A percentile compares a stretch with the other conserved stretches of the same genome.
These are phyloP conservation scores for Tupaia chinensis DNA, from an alignment of 2,113 vertebrate species.

Conservation along the genomic window DNA sequence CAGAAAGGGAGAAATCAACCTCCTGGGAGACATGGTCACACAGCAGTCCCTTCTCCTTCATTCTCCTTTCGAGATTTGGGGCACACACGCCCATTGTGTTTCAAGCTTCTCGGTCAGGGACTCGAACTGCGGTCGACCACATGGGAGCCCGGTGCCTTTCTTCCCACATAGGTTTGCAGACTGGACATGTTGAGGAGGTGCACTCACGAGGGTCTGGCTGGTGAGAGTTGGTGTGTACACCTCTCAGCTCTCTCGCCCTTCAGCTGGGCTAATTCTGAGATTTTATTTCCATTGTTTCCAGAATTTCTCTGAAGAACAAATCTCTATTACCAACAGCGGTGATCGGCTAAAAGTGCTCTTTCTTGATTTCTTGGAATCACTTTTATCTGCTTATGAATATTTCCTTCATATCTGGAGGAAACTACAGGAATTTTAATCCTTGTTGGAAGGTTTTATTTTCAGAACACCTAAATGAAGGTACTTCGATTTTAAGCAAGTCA, in stretches of 20 bases:
- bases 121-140: too few relatives aligned
- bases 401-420: not conserved
- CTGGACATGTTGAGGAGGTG: not conserved
- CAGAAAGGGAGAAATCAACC: too few relatives aligned
- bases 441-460: not conserved
- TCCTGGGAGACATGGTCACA: too few relatives aligned
- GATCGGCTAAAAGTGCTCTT: not conserved
- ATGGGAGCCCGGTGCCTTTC: not conserved
- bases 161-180: not conserved
- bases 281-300: not conserved
- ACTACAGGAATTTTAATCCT: not conserved
- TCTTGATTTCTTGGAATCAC: not conserved
- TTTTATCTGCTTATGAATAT: not conserved
- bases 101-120: too few relatives aligned
- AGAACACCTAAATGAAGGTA: not conserved
- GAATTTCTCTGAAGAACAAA: not conserved
- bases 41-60: too few relatives aligned
- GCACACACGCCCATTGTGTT: too few relatives aligned
- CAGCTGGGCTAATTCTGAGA: not conserved
- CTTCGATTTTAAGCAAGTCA: slow-evolving; percentile 13
- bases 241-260: not conserved
- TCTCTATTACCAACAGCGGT: not conserved
- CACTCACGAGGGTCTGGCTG: not conserved
- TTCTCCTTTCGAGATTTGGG: too few relatives aligned
- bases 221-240: not conserved